phyloP scores from a whole-genome alignment of 1,140 invertebrate genomes.

The Polypedilum pembai region DNA sequence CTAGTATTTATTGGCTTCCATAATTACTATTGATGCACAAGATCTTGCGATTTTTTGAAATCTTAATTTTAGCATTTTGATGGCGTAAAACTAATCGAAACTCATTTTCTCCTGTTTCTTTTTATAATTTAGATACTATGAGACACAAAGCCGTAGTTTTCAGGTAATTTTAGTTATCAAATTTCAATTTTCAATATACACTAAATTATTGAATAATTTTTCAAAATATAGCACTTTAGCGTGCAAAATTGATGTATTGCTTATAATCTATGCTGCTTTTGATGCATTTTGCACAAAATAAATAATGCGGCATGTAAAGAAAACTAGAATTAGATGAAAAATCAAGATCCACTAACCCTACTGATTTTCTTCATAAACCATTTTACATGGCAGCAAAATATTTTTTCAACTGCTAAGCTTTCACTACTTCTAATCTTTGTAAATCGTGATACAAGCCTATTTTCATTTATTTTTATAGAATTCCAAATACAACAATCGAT shows the following conservation, averaged over 20 bases:
- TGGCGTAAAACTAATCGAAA: background rate
- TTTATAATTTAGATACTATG: background rate
- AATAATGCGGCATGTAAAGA: too few relatives aligned
- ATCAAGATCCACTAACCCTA: too few relatives aligned
- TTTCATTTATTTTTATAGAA: background rate
- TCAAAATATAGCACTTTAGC: background rate
- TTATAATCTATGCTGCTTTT: too few relatives aligned
- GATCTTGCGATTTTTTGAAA: background rate
- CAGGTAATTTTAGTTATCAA: background rate
- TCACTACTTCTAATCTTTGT: background rate
- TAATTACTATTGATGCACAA: background rate
- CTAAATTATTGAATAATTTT: background rate
- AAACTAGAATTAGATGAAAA: too few relatives aligned
- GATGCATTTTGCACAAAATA: too few relatives aligned
- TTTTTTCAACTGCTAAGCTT: too few relatives aligned
- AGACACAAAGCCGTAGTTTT: background rate
- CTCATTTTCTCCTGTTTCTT: background rate
- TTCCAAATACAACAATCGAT: slow-evolving; percentile 16
- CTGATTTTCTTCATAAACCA: background rate
- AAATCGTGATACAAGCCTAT: background rate
- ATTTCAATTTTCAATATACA: background rate
- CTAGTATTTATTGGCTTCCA: background rate
- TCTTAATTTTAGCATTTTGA: background rate
- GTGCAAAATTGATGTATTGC: background rate
- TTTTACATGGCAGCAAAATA: too few relatives aligned